Evolutionary conservation across 2,113 vertebrate genomes (phyloP).

Genomic region (Myrmecobius fasciatus): DNA sequence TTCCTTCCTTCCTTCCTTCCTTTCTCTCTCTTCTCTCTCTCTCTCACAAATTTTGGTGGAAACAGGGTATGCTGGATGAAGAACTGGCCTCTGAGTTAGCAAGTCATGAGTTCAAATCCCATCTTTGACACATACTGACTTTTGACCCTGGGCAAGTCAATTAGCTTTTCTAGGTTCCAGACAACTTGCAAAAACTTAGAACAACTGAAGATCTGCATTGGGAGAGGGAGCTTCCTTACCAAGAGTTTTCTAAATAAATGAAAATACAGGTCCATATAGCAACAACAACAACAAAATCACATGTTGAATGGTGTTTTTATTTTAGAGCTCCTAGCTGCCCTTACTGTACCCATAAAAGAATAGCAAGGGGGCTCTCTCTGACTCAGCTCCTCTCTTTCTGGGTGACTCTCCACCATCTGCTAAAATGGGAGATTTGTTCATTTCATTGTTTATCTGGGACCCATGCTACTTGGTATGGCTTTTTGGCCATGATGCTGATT

Average conservation of each 20-base stretch:
- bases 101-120: background rate
- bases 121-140: background rate
- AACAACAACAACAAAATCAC: background rate
- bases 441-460: background rate
- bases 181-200: background rate
- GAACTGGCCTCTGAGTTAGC: background rate
- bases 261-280: background rate
- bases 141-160: background rate
- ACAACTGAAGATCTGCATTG: background rate
- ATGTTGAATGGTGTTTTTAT: background rate
- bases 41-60: background rate
- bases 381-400: constrained; percentile 6
- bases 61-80: background rate
- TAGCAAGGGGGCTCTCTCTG: background rate
- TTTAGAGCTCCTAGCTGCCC: background rate
- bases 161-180: background rate
- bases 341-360: background rate
- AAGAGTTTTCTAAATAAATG: background rate
- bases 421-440: constrained; percentile 42
- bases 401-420: background rate
- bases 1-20: no score
- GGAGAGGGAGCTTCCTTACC: background rate
- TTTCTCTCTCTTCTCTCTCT: no score
- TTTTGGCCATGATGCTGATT: background rate
- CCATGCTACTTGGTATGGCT: background rate